Evolutionary conservation across 2,888 invertebrate species (phyloP), one percentile per base, ranked within the genome.

Genomic region (Blastobasis lacticolella): DNA sequence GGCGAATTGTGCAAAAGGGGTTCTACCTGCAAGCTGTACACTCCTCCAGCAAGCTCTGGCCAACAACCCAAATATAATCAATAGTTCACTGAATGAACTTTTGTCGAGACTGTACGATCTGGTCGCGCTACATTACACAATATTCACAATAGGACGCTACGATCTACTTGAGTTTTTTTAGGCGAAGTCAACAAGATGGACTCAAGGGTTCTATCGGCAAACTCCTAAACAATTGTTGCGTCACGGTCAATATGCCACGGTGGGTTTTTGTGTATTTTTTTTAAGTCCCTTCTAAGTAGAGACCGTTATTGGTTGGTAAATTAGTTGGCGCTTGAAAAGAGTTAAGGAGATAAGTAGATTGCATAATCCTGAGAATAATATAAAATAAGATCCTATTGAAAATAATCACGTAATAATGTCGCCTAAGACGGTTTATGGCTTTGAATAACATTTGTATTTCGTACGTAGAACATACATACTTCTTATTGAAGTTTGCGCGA

Each of bases 151-250:
- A 73, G 85, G 71, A 69, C 73, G 78, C 78, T 72, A 63, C 71
- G 67, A 81, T 82, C 82, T 84, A 69, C 78, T 84, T 80, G 81
- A 78, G 77, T 73, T 76, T 73, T 78, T 84, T 84, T 77, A 71
- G 69, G 68, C 69, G 81, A 71, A 84, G 87, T 88, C 87, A 88
- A 87, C 84, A 82, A 86, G 85, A 78, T 78, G 78, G 81, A 80
- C 80, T 81, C 67, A 75, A 77, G 81, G 75, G 76, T 72, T 75
- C 77, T 77, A 64, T 71, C 75, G 73, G 75, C 77, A 81, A 84
- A 83, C 81, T 82, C 77, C 78, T 82, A 85, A 86, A 87, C 86
- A 88, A 85, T 88, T 73, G 79, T 86, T 87, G 80, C 86, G 82
- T 86, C 85, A 87, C 72, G 84, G 85, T 85, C 85, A 87, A 86